These are phyloP conservation scores for Catamblyrhynchus diadema DNA, from an alignment of 2,797 vertebrate genomes.

Conservation along the genomic window DNA sequence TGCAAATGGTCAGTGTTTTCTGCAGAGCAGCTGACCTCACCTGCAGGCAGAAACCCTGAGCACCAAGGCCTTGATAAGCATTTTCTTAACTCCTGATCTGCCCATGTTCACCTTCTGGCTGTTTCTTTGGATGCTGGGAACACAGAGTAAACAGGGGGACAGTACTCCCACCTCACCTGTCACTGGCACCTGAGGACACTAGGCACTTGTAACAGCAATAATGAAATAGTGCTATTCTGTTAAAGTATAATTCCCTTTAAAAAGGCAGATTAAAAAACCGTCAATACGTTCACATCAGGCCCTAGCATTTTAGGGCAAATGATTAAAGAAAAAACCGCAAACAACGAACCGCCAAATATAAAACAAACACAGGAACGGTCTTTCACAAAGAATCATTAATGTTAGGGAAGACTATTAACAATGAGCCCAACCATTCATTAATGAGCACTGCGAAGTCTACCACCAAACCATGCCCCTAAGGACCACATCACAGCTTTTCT, in stretches of 20 bases:
- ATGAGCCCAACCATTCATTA: not conserved
- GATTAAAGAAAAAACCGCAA: not conserved
- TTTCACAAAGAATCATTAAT: too few species aligned
- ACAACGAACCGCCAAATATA: rapidly evolving
- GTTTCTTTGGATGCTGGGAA: not conserved
- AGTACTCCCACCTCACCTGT: rapidly evolving
- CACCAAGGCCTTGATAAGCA: rapidly evolving
- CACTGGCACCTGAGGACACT: not conserved
- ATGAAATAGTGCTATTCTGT: rapidly evolving
- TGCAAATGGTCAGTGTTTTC: not conserved
- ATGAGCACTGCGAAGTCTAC: not conserved
- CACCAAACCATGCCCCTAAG: not conserved
- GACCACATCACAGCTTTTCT: not conserved
- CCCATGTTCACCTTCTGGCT: rapidly evolving
- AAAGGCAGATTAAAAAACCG: not conserved
- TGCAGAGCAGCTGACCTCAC: not conserved
- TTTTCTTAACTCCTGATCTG: not conserved
- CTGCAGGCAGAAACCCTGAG: not conserved
- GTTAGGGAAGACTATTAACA: not conserved
- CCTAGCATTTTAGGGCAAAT: not conserved
- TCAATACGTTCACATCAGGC: not conserved
- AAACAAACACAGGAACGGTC: not conserved
- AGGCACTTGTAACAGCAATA: rapidly evolving
- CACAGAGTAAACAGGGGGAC: too few species aligned
- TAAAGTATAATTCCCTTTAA: not conserved